These are phyloP conservation scores for Corythornis cristatus DNA, from an alignment of 2,113 vertebrate genomes.

Conservation along the genomic window DNA sequence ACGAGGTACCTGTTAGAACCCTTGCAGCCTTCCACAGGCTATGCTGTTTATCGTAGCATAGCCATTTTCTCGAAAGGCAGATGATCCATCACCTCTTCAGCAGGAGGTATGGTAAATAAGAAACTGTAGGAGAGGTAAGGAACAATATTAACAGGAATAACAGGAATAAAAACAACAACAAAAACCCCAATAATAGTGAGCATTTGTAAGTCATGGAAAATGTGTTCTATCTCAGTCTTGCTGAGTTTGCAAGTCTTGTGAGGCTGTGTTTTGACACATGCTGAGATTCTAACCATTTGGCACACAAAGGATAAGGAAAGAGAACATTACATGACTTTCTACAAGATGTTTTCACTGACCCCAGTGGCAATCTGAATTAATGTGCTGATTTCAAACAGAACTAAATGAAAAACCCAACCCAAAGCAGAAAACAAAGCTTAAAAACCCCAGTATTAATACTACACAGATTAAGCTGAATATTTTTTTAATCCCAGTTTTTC, in stretches of 20 bases:
- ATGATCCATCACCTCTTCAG: neutral
- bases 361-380: neutral
- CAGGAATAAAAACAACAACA: neutral
- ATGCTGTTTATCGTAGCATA: neutral
- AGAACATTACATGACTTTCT: neutral
- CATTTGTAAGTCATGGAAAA: constrained; percentile 25
- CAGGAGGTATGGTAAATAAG: neutral
- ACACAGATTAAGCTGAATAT: neutral
- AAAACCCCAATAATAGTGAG: neutral
- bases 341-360: neutral
- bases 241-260: neutral
- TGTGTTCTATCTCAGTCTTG: neutral
- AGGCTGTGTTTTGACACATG: neutral
- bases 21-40: neutral
- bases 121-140: neutral
- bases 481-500: neutral
- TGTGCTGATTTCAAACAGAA: neutral
- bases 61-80: neutral
- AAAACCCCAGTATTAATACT: neutral
- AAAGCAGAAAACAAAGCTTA: neutral
- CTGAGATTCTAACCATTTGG: constrained; percentile 12
- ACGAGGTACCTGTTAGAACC: neutral
- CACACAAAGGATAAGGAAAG: neutral
- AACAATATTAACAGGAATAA: neutral
- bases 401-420: neutral